Percentiles rank a stretch among this genome's conserved stretches.
These are phyloP conservation scores for Chelon auratus DNA, from an alignment of 2,797 vertebrate genomes.

Conservation along the genomic window DNA sequence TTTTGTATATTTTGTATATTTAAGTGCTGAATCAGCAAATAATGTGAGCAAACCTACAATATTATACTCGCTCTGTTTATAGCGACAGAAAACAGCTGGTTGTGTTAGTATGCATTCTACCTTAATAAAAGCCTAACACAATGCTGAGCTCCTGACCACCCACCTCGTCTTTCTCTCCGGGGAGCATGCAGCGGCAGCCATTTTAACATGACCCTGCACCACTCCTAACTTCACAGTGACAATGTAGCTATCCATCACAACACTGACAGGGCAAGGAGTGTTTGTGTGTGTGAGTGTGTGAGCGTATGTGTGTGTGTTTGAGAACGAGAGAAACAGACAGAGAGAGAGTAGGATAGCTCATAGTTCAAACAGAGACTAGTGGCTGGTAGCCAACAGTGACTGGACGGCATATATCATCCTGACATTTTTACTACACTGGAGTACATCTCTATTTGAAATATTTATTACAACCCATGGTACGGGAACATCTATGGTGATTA, in stretches of 20 bases:
- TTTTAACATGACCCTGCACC: slow-evolving; percentile 73
- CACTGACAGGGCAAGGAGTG: slow-evolving; percentile 56
- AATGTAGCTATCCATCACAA: slow-evolving; percentile 76
- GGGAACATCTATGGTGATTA: not conserved
- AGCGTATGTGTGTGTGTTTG: slow-evolving; percentile 36
- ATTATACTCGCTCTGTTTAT: not conserved
- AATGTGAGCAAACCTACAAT: not conserved
- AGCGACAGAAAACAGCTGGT: not conserved
- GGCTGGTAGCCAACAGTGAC: slow-evolving; percentile 2
- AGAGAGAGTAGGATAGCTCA: slow-evolving; percentile 5
- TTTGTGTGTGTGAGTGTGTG: slow-evolving; percentile 39
- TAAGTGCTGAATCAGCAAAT: slow-evolving; percentile 12
- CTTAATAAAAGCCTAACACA: slow-evolving; percentile 25
- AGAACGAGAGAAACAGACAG: not conserved
- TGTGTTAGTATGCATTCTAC: slow-evolving; percentile 11
- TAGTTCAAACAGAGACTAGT: slow-evolving; percentile 11
- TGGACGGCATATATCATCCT: slow-evolving; percentile 2
- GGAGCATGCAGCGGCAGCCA: slow-evolving; percentile 64
- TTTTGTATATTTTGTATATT: not conserved
- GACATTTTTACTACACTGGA: not conserved
- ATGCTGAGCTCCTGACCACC: slow-evolving; percentile 67
- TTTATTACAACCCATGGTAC: not conserved
- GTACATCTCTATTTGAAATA: not conserved
- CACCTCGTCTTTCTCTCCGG: slow-evolving; percentile 63
- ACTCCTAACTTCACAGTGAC: slow-evolving; percentile 69